phyloP scores from a whole-genome alignment of 2,797 vertebrate species.

The Lycodopsis pacificus region DNA sequence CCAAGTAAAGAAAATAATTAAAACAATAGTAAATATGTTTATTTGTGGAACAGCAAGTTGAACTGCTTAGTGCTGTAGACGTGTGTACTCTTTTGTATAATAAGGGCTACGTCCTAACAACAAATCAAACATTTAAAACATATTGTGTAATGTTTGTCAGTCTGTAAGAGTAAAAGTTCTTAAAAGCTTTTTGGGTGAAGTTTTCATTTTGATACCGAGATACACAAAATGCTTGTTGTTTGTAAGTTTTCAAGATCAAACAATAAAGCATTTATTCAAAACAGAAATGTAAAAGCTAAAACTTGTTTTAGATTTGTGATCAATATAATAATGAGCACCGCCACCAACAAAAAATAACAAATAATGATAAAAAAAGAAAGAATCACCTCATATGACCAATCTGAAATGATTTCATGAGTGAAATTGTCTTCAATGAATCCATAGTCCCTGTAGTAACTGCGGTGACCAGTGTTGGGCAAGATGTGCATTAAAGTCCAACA shows the following conservation, averaged over 20 bases:
- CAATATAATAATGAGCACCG: background rate
- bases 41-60: background rate
- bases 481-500: constrained; percentile 29
- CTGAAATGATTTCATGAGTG: background rate
- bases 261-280: background rate
- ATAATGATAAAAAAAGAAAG: background rate
- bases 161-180: background rate
- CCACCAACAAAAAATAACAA: background rate
- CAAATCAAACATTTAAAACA: background rate
- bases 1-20: background rate
- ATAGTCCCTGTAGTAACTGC: accelerated
- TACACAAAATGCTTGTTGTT: background rate
- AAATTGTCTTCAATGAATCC: accelerated
- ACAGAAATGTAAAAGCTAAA: background rate
- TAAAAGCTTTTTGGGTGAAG: background rate
- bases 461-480: accelerated
- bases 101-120: background rate
- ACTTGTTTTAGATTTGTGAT: background rate
- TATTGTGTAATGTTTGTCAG: background rate
- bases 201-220: background rate
- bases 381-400: constrained; percentile 10
- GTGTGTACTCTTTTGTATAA: background rate
- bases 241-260: background rate
- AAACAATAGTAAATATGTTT: background rate
- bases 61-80: background rate